phyloP scores from a whole-genome alignment of 2,797 vertebrate species.

The Ceyx erithaca region DNA sequence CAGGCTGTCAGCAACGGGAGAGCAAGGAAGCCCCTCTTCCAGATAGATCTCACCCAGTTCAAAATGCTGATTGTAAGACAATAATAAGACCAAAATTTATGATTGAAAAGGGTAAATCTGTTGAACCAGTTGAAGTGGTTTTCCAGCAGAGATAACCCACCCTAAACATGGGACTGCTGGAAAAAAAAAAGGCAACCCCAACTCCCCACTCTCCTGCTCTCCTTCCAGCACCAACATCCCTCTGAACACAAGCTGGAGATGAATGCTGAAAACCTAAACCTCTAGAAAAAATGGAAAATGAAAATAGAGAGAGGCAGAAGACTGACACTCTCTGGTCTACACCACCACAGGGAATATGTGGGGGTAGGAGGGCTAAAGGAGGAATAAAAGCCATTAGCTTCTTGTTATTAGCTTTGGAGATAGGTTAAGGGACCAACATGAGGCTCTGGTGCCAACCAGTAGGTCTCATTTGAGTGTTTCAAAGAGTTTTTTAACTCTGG shows the following conservation, averaged over 20 bases:
- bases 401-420: neutral
- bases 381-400: neutral
- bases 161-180: neutral
- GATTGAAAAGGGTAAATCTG: neutral
- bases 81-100: neutral
- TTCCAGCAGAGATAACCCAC: neutral
- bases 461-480: neutral
- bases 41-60: neutral
- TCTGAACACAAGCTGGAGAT: neutral
- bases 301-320: neutral
- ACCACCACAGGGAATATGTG: neutral
- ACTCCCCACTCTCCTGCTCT: neutral
- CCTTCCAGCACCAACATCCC: neutral
- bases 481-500: neutral
- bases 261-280: neutral
- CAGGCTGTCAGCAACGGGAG: neutral
- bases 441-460: neutral
- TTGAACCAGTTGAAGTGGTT: neutral
- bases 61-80: neutral
- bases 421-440: neutral
- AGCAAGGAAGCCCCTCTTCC: neutral
- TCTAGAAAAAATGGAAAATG: neutral
- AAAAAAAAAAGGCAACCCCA: neutral
- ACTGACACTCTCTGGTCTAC: neutral
- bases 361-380: accelerated